Evolutionary conservation across 2,888 invertebrate genomes (phyloP), one percentile per base, ranked within the genome.

Genomic region (Stictocephala bisonia): DNA sequence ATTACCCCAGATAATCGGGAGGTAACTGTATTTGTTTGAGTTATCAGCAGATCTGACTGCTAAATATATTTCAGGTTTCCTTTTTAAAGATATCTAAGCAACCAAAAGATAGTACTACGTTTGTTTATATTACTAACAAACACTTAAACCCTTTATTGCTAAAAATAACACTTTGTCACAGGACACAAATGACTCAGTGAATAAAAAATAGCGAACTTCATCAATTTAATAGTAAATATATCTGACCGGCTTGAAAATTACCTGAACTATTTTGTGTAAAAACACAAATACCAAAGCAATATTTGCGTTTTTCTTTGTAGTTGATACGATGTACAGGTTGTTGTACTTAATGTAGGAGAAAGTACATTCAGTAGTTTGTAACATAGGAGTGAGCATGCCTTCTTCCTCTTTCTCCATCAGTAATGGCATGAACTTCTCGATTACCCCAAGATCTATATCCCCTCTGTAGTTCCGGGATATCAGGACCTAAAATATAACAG

Each of bases 391-490:
- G 44, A 87, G 81, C 76, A 84, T 85, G 50, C 88, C 88, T 77
- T 90, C 90, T 78, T 91, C 90, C 80, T 90, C 90, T 79, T 86
- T 86, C 71, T 91, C 90, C 86, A 90, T 88, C 58, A 90, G 80
- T 67, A 90, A 82, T 0, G 89, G 87, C 87, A 90, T 89, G 80
- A 90, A 91, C 81, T 90, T 90, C 79, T 90, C 90, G 64, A 90
- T 89, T 9, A 87, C 86, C n/a, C 86, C 85, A 86, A 88, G 87
- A 79, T 91, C 90, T 60, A 90, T 87, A 82, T 90, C 90, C 3
- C 90, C 90, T 51, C 90, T 85, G 80, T 91, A 91, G 80, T 90
- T 90, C 29, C 90, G 85, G 51, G 89, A 89, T 79, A 90, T 89
- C 76, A 90, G 83, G 75, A 90, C 89, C 88, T 89, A 79, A 6